Evolutionary conservation across 2,888 invertebrate species (phyloP).

Genomic region (Cephus pygmeus): DNA sequence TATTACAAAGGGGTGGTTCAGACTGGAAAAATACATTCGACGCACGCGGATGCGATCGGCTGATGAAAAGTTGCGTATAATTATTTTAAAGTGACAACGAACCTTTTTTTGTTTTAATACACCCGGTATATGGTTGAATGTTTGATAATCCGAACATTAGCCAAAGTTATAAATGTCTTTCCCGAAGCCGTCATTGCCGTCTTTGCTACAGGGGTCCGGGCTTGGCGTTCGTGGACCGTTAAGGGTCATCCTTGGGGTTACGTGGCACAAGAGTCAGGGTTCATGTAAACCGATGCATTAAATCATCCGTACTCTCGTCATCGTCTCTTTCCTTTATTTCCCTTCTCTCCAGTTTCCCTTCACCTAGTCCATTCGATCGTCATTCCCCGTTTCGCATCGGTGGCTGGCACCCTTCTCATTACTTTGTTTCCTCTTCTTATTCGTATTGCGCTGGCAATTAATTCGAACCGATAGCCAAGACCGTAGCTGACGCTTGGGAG

Average conservation of each 20-base stretch:
- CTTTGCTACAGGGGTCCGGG: background rate
- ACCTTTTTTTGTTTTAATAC: background rate
- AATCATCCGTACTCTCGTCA: constrained; percentile 32
- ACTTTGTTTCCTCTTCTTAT: background rate
- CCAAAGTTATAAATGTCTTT: constrained; percentile 3
- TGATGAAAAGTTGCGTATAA: background rate
- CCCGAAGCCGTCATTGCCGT: background rate
- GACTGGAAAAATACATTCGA: too few relatives aligned
- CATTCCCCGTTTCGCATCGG: background rate
- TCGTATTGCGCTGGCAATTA: background rate
- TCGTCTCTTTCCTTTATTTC: background rate
- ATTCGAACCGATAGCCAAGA: background rate
- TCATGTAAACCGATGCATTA: constrained; percentile 40
- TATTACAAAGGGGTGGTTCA: background rate
- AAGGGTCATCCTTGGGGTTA: constrained; percentile 25
- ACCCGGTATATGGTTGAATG: background rate
- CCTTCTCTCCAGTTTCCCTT: background rate
- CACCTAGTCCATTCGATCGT: background rate
- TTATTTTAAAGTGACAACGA: background rate
- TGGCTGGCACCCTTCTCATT: background rate
- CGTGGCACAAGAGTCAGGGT: constrained; percentile 43
- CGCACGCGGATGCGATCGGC: too few relatives aligned
- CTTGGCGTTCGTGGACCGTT: background rate
- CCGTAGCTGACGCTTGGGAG: background rate
- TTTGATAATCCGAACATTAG: background rate